These are phyloP conservation scores for Dioctria linearis DNA, from an alignment of 2,888 invertebrate species.

Conservation along the genomic window DNA sequence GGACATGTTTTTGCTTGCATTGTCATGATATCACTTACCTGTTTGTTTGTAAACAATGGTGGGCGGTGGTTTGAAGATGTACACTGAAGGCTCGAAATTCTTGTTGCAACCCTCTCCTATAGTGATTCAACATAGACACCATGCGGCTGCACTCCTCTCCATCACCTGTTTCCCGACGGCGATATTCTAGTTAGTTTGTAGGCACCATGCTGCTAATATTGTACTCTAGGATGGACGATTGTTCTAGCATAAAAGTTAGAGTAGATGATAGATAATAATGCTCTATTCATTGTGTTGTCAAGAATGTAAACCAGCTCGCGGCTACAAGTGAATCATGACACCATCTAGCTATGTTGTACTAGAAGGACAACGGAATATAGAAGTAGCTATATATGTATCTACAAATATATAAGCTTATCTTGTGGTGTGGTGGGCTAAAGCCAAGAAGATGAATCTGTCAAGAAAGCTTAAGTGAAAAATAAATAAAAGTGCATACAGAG, in stretches of 20 bases:
- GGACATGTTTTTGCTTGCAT: neutral
- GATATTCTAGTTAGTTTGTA: no score
- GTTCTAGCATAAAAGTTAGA: neutral
- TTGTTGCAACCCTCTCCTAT: neutral
- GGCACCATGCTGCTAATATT: no score
- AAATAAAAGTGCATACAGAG: slow-evolving; percentile 9
- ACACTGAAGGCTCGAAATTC: neutral
- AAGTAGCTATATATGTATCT: no score
- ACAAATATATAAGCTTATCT: no score
- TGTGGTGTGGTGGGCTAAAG: no score
- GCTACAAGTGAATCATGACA: slow-evolving; percentile 2
- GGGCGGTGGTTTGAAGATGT: slow-evolving; percentile 14
- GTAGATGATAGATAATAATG: neutral
- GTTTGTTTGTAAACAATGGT: slow-evolving; percentile 16
- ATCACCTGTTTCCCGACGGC: no score
- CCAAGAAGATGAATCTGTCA: neutral
- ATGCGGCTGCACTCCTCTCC: slow-evolving; percentile 1
- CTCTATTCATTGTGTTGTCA: neutral
- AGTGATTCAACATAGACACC: neutral
- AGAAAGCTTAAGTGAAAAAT: slow-evolving; percentile 18
- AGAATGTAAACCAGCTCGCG: slow-evolving; percentile 8
- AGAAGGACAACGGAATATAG: no score
- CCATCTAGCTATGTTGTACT: neutral
- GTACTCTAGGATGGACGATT: no score
- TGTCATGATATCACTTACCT: slow-evolving; percentile 11